These are phyloP conservation scores for Capromys pilorides DNA, from an alignment of 2,797 vertebrate genomes.

Conservation along the genomic window DNA sequence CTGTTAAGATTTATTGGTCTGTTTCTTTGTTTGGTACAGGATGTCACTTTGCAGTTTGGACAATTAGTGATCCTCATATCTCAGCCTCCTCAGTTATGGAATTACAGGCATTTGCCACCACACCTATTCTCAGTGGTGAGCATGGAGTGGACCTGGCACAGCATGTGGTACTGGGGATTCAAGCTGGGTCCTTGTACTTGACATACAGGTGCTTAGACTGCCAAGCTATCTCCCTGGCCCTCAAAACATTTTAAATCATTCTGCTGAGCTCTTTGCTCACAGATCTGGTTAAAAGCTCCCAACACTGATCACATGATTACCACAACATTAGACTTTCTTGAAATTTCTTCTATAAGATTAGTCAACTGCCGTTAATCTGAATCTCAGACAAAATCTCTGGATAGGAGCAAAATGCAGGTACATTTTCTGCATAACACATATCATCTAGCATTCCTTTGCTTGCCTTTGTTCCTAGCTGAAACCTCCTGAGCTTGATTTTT, in stretches of 20 bases:
- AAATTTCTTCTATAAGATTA: background rate
- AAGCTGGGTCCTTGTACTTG: too few species aligned
- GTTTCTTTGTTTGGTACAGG: too few species aligned
- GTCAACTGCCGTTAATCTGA: background rate
- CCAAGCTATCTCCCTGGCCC: background rate
- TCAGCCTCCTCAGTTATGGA: too few species aligned
- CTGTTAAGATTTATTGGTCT: too few species aligned
- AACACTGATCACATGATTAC: background rate
- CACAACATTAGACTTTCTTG: background rate
- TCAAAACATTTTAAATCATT: background rate
- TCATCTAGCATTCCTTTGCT: background rate
- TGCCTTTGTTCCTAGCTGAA: background rate
- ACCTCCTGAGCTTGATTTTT: background rate
- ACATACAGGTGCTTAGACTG: too few species aligned
- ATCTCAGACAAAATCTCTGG: background rate
- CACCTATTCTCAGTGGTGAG: too few species aligned
- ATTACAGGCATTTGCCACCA: too few species aligned
- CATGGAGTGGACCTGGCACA: too few species aligned
- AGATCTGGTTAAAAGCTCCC: background rate
- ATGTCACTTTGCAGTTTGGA: too few species aligned
- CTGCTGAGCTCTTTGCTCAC: background rate
- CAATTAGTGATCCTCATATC: too few species aligned
- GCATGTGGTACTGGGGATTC: too few species aligned
- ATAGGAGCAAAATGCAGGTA: background rate
- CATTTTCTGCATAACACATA: background rate